Base-by-base conservation (phyloP, 2,113 vertebrate species). In the Hypocryptadius cinnamomeus region DNA sequence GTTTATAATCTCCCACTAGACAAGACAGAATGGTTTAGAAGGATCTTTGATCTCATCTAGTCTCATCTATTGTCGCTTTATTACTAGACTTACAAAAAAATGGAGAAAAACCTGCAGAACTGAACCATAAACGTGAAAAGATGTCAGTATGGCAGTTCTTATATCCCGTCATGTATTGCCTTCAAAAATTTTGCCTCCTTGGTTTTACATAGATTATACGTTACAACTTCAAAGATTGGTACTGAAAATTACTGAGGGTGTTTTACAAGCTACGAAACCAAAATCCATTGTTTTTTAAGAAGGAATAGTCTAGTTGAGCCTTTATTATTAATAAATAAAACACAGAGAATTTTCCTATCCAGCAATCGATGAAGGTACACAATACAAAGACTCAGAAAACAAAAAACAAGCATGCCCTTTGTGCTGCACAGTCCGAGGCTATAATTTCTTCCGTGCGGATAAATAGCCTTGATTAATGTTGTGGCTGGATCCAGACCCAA, bases 391-490 rank as follows among this genome's bases (percentile, higher is more conserved):
- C 31, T 42, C n/a, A 35, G 27, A 53, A 70, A 91, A 65, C 23
- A 47, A 53, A 59, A 91, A 83, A 71, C 17, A 54, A n/a, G 3
- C 25, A 71, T 37, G 33, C 30, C 12, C 70, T 95, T 73, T 54
- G 47, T 48, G 51, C 21, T 16, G 31, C 56, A 89, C 10, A 51
- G 47, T 82, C 19, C 1, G 1, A 82, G 45, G 31, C 44, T 79
- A 63, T 85, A 95, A 88, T 16, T 71, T 84, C 20, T 37, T 88
- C 60, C 7, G 4, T 59, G 71, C 30, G 13, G 50, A 89, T 95
- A 95, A 96, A 81, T 12, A 91, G n/a, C 37, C 44, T 45, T 95
- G 87, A 96, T 91, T 96, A 80, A 94, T 85, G 37, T 63, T 61
- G 68, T 92, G 47, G 42, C 64, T 95, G 86, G 90, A 72, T 68